Evolutionary conservation across 35 echinoderm and acorn worm genomes (phyloP).

Genomic region (Heliocidaris erythrogramma): DNA sequence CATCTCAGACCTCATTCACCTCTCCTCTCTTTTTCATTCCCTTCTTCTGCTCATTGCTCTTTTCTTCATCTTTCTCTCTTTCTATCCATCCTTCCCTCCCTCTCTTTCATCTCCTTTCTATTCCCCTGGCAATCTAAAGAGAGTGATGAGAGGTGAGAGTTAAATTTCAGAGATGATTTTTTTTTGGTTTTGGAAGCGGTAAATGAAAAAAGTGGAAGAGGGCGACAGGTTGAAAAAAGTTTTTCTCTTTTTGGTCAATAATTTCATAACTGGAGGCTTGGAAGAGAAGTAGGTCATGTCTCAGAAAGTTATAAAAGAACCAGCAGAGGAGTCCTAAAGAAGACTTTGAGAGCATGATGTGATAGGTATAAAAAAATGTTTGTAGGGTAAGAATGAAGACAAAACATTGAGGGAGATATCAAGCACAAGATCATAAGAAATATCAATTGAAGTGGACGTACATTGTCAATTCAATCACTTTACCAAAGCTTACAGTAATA

Average conservation of each 20-base stretch:
- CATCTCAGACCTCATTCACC: neutral
- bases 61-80: neutral
- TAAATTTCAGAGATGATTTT: neutral
- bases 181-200: neutral
- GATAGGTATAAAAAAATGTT: neutral
- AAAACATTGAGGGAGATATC: neutral
- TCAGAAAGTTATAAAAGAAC: neutral
- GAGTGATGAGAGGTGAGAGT: conserved; percentile 20
- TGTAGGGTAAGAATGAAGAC: neutral
- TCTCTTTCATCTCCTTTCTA: neutral
- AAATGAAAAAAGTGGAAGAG: neutral
- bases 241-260: conserved; percentile 4
- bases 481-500: neutral
- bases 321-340: too few species aligned
- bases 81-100: neutral
- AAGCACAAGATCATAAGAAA: neutral
- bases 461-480: neutral
- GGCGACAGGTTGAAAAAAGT: conserved; percentile 6
- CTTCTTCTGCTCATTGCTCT: neutral
- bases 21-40: neutral
- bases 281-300: conserved; percentile 25
- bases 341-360: too few species aligned
- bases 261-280: neutral
- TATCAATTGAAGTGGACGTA: neutral
- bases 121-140: conserved; percentile 9